Evolutionary conservation across 2,113 vertebrate species (phyloP), one percentile per base, ranked within the genome.

Genomic region (Formicarius rufipectus): DNA sequence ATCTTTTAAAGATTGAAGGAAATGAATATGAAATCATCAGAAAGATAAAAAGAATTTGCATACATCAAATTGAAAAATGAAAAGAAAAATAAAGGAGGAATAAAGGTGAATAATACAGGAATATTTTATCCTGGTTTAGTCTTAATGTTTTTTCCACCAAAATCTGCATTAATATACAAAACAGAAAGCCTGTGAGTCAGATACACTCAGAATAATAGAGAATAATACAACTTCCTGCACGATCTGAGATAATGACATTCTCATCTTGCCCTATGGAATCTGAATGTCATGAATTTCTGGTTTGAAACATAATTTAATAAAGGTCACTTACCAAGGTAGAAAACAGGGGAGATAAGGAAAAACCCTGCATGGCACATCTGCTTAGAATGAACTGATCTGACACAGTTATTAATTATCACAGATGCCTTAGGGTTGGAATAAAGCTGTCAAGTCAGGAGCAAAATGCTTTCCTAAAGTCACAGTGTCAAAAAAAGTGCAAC

Each of bases 381-480:
- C 55, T 88, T 92, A 64, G 75, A 76, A 83, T 86, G 73, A 88
- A 78, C 79, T 14, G 33, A 90, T 78, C 75, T 96, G 93, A 92
- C 90, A 94, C 10, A 64, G 68, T 94, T 96, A 96, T 96, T 97
- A 97, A 97, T 96, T 97, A 97, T 64, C 87, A 63, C 3, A 7
- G 55, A 68, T 92, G 95, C 95, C 92, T 96, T 86, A 84, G 85
- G 87, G 87, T 56, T 84, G 60, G 87, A 96, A 95, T 90, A 93
- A 96, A 93, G 20, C 83, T 95, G 82, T 94, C 83, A 94, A 71
- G 59, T 93, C 59, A 77, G 58, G 74, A 90, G 56, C 31, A 90
- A 91, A 96, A 78, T 68, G 13, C 35, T 90, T 96, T 91, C 50
- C 27, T 24, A 83, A 89, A 95, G 55, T 64, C 84, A 82, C 4